These are phyloP conservation scores for Xenopus laevis DNA, from an alignment of 2,113 vertebrate genomes.

Conservation along the genomic window DNA sequence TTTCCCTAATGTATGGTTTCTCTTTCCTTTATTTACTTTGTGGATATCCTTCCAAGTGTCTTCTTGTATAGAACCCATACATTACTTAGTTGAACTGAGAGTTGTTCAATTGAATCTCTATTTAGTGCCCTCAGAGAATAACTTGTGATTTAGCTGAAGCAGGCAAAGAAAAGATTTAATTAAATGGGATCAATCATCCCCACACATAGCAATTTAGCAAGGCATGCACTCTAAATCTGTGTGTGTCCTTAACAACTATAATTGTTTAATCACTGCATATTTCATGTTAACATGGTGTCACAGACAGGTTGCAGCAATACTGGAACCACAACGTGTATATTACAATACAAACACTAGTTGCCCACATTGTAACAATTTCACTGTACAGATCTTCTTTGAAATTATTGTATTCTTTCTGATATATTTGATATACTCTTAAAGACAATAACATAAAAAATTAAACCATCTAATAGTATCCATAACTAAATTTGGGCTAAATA, in stretches of 20 bases:
- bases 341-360: too few relatives aligned
- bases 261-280: background rate
- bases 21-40: slow-evolving; percentile 31
- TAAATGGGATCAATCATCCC: slow-evolving; percentile 15
- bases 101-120: slow-evolving; percentile 27
- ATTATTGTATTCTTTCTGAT: too few relatives aligned
- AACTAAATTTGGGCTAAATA: too few relatives aligned
- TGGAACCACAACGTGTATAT: too few relatives aligned
- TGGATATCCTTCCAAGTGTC: slow-evolving; percentile 25
- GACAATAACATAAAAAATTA: too few relatives aligned
- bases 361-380: too few relatives aligned
- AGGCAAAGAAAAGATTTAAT: slow-evolving; percentile 20
- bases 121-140: slow-evolving; percentile 31
- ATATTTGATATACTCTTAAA: too few relatives aligned
- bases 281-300: background rate
- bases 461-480: too few relatives aligned
- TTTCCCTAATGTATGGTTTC: slow-evolving; percentile 29
- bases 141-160: slow-evolving; percentile 26
- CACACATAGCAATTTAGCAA: background rate
- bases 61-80: slow-evolving; percentile 20
- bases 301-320: background rate
- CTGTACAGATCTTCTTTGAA: too few relatives aligned
- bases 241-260: background rate
- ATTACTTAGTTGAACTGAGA: slow-evolving; percentile 24
- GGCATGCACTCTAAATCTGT: background rate